Evolutionary conservation across 37 sponge, comb jelly and placozoan species (phyloP).

Genomic region (Amphimedon queenslandica): DNA sequence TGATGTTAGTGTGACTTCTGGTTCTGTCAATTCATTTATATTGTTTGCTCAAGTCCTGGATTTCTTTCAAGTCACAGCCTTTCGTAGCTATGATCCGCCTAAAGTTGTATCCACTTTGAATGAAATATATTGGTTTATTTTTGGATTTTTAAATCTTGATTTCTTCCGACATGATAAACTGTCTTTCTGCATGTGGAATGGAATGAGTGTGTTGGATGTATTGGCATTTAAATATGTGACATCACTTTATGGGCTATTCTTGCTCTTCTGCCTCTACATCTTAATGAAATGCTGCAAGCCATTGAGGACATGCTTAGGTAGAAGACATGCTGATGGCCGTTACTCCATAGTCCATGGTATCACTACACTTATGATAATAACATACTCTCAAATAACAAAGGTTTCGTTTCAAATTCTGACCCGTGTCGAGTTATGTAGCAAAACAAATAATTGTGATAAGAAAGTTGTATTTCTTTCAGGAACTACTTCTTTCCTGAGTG

Average conservation of each 20-base stretch:
- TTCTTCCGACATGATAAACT: slow-evolving; percentile 30
- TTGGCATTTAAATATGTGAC: slow-evolving; percentile 40
- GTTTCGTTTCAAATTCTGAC: slow-evolving; percentile 24
- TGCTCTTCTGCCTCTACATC: not conserved
- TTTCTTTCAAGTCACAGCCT: slow-evolving; percentile 4
- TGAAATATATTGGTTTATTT: slow-evolving; percentile 16
- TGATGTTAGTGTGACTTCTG: slow-evolving; percentile 35
- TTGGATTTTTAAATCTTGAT: slow-evolving; percentile 37
- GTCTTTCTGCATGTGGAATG: slow-evolving; percentile 47
- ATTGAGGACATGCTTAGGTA: not conserved
- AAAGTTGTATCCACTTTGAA: not conserved
- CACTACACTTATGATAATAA: slow-evolving; percentile 35
- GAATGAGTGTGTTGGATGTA: slow-evolving; percentile 29
- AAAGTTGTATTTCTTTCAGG: slow-evolving; percentile 31
- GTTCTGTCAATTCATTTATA: slow-evolving; percentile 33
- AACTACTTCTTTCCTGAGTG: slow-evolving; percentile 1
- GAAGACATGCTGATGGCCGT: not conserved
- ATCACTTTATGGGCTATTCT: slow-evolving; percentile 16
- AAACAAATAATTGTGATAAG: not conserved
- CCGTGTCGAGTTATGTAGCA: not conserved
- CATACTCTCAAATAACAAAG: slow-evolving; percentile 18
- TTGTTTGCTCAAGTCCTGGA: slow-evolving; percentile 47
- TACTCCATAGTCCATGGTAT: slow-evolving; percentile 32
- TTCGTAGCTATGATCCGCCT: not conserved
- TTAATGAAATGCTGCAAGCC: slow-evolving; percentile 18